Base-by-base conservation (phyloP, 2,113 vertebrate species). In the Pontoporia blainvillei region DNA sequence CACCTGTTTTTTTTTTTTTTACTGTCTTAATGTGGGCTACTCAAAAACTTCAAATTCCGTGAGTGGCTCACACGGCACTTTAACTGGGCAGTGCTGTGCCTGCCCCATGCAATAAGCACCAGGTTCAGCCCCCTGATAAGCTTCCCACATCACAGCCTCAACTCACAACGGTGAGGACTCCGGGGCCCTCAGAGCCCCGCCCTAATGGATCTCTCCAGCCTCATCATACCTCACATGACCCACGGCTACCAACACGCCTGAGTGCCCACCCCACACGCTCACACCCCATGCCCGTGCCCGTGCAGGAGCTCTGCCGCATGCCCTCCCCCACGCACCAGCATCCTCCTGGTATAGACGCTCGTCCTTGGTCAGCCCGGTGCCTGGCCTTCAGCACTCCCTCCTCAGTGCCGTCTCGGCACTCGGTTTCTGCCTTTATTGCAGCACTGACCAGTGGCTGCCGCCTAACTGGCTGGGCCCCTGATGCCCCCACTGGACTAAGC, bases 251-350 rank as follows among this genome's bases (percentile, higher is more conserved):
- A 36, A n/a, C 13, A 57, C 57, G 49, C 27, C 31, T 3, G 25
- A 54, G 25, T 31, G 6, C 44, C 36, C 25, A 36, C 57, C 57
- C 14, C 27, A 36, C 8, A 34, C 1, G 13, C 46, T 59, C 34
- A 3, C 34, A 81, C 25, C 59, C 41, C 4, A 0, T 5, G 13
- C 52, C 62, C 18, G 27, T 3, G 23, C 8, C 14, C 44, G 18
- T 2, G 0, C 11, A 4, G 9, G 1, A 21, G n/a, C 67, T 73
- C 36, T 69, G 72, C 44, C 1, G 13, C 8, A 1, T 0, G 3
- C 36, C 20, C 25, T 12, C 49, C 39, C 4, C 66, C 34, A 5
- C 2, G 2, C 2, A 44, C 6, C 8, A 1, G 44, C 64, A 25
- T 12, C 62, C 5, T 20, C 59, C 61, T 2, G 4, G 5, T 15